A percentile compares a stretch with the other conserved stretches of the same genome.
These are phyloP conservation scores for Acleris holmiana DNA, from an alignment of 2,888 invertebrate species.

Conservation along the genomic window DNA sequence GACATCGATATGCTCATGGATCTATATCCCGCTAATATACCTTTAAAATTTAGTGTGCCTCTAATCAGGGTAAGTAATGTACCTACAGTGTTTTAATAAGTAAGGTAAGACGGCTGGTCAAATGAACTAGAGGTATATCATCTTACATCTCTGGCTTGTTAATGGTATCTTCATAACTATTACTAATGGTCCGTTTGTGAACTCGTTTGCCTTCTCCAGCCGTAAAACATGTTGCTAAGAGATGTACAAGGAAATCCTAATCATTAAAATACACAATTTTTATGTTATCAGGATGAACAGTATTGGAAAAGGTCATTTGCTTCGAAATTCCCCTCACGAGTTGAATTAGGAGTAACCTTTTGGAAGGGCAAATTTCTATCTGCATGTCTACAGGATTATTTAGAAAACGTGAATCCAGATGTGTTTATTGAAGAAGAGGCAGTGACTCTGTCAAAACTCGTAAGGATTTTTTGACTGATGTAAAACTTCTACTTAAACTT, in stretches of 20 bases:
- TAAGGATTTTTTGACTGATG: conserved; percentile 41
- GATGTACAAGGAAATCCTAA: not conserved
- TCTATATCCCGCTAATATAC: conserved; percentile 84
- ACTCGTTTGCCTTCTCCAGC: too few relatives aligned
- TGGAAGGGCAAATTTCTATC: conserved; percentile 86
- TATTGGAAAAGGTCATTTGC: conserved; percentile 86
- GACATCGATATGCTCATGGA: conserved; percentile 86
- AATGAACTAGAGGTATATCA: too few relatives aligned
- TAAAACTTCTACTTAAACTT: too few relatives aligned
- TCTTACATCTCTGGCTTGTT: too few relatives aligned
- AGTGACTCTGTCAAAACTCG: conserved; percentile 65
- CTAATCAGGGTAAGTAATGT: conserved; percentile 77
- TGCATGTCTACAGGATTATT: conserved; percentile 71
- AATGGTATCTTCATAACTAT: too few relatives aligned
- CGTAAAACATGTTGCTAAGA: too few relatives aligned
- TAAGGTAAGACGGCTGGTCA: not conserved
- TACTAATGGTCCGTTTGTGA: too few relatives aligned
- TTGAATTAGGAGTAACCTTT: conserved; percentile 74
- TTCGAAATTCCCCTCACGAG: conserved; percentile 64
- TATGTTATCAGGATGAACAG: conserved; percentile 79
- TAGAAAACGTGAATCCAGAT: conserved; percentile 73
- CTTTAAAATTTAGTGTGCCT: conserved; percentile 82
- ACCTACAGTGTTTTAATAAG: not conserved
- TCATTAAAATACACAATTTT: not conserved
- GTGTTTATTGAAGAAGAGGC: conserved; percentile 74